phyloP scores from a whole-genome alignment of 2,888 invertebrate species.

The Eristalis tenax region DNA sequence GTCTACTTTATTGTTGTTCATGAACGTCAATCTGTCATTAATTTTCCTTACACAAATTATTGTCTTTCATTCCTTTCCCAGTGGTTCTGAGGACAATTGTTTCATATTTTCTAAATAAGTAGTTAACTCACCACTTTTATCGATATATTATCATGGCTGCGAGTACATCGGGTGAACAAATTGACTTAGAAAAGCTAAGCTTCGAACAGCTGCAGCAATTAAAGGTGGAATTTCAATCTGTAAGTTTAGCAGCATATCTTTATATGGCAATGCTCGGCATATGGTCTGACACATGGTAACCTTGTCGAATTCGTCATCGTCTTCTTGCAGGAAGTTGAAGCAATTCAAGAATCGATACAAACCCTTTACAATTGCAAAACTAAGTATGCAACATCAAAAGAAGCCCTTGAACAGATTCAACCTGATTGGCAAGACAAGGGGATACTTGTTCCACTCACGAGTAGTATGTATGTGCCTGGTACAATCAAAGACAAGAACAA shows the following conservation, averaged over 20 bases:
- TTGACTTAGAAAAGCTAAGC: constrained; percentile 90
- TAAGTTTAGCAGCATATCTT: constrained; percentile 77
- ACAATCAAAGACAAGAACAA: constrained; percentile 91
- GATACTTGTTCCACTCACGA: constrained; percentile 95
- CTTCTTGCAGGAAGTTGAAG: constrained; percentile 87
- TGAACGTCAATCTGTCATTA: constrained; percentile 35
- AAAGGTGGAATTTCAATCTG: constrained; percentile 94
- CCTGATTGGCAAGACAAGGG: constrained; percentile 90
- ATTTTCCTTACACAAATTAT: constrained; percentile 16
- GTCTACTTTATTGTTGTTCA: constrained; percentile 3
- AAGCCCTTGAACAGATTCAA: constrained; percentile 90
- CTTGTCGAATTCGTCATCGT: constrained; percentile 51
- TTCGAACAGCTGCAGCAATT: constrained; percentile 91
- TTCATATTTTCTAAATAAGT: constrained; percentile 68
- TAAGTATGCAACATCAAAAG: constrained; percentile 94
- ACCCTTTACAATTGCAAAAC: constrained; percentile 94
- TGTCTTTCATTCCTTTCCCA: constrained; percentile 15
- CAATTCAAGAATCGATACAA: constrained; percentile 94
- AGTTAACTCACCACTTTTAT: constrained; percentile 37
- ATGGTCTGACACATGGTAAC: constrained; percentile 30
- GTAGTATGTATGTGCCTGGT: constrained; percentile 98
- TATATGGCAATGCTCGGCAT: constrained; percentile 3
- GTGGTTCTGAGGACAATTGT: constrained; percentile 70
- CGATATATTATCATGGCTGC: constrained; percentile 73
- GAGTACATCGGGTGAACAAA: constrained; percentile 83